These are phyloP conservation scores for Dallia pectoralis DNA, from an alignment of 2,797 vertebrate species.

Conservation along the genomic window DNA sequence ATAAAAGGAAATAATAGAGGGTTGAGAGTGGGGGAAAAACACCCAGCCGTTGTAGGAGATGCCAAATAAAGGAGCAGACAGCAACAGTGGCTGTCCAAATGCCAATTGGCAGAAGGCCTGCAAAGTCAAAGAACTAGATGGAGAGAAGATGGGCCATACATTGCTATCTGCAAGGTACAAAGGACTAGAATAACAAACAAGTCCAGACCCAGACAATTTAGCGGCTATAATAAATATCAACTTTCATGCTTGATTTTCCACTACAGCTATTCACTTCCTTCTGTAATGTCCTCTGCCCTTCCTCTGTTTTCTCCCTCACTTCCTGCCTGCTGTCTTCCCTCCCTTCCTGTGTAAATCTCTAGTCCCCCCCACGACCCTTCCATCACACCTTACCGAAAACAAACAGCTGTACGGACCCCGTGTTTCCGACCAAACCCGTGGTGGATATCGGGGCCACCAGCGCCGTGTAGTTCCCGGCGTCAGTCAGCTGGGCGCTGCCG, in stretches of 20 bases:
- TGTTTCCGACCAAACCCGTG: constrained; percentile 53
- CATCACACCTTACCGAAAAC: constrained; percentile 65
- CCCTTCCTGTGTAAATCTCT: constrained; percentile 6
- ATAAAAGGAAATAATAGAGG: constrained; percentile 66
- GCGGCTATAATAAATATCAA: constrained; percentile 35
- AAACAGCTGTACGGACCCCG: constrained; percentile 56
- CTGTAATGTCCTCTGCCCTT: not conserved
- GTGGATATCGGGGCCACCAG: constrained; percentile 51
- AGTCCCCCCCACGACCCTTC: not conserved
- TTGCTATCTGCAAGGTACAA: constrained; percentile 44
- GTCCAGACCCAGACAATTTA: constrained; percentile 34
- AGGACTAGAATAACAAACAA: constrained; percentile 40
- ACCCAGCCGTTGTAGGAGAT: constrained; percentile 64
- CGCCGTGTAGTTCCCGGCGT: constrained; percentile 69
- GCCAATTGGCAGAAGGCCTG: constrained; percentile 57
- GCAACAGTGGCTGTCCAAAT: constrained; percentile 53
- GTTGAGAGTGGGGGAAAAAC: constrained; percentile 45
- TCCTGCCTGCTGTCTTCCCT: not conserved
- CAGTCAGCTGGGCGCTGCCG: constrained; percentile 48
- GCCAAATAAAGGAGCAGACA: constrained; percentile 63
- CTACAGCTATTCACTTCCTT: not conserved
- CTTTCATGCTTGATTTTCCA: constrained; percentile 14
- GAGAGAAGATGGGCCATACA: constrained; percentile 50
- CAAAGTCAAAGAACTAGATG: constrained; percentile 65
- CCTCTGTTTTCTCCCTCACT: constrained; percentile 27